A percentile compares a stretch with the other conserved stretches of the same genome.
These are phyloP conservation scores for Pholis gunnellus DNA, from an alignment of 2,113 vertebrate genomes.

Conservation along the genomic window DNA sequence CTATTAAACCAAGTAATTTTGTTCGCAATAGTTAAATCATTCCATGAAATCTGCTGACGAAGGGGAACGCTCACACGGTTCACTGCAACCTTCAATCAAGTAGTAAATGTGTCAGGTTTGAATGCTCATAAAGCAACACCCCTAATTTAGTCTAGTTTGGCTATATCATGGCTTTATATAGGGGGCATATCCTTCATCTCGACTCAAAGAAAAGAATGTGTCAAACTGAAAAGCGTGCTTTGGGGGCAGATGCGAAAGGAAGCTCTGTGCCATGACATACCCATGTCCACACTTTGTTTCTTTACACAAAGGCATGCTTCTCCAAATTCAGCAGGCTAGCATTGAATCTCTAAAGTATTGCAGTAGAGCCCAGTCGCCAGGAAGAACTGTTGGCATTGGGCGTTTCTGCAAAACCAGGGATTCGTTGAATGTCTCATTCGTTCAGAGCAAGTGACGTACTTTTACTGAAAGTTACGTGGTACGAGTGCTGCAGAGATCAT, in stretches of 20 bases:
- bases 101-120: slow-evolving; percentile 72
- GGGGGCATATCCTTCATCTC: slow-evolving; percentile 3
- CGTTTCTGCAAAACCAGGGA: not conserved
- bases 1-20: slow-evolving; percentile 38
- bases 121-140: slow-evolving; percentile 69
- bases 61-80: slow-evolving; percentile 21
- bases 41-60: slow-evolving; percentile 51
- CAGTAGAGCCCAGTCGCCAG: not conserved
- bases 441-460: not conserved
- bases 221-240: slow-evolving; percentile 6
- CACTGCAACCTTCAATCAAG: slow-evolving; percentile 69
- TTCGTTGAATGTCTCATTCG: not conserved
- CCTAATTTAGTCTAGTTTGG: slow-evolving; percentile 59
- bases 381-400: not conserved
- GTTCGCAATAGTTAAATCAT: slow-evolving; percentile 27
- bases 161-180: slow-evolving; percentile 18
- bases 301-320: not conserved
- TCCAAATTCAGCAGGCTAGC: not conserved
- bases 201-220: slow-evolving; percentile 45
- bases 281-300: not conserved
- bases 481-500: not conserved
- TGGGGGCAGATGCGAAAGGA: slow-evolving; percentile 20
- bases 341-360: not conserved
- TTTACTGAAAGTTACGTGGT: not conserved
- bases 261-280: slow-evolving; percentile 12